Evolutionary conservation across 2,797 vertebrate genomes (phyloP).

Genomic region (Anas bernieri): DNA sequence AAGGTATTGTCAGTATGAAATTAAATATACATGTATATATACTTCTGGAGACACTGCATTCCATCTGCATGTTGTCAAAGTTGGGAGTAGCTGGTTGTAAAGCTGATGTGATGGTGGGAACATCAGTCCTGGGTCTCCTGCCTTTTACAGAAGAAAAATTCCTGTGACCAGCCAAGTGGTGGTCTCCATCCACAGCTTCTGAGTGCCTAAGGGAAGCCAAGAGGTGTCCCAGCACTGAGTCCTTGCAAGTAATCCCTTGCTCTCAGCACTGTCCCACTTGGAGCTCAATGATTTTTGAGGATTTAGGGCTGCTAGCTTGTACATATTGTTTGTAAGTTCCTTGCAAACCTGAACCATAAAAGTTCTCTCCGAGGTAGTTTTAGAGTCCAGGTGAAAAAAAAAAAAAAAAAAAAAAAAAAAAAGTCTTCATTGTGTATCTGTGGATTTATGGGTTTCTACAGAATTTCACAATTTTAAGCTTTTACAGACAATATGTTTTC

Average conservation of each 20-base stretch:
- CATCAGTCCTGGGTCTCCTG: neutral
- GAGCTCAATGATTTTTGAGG: neutral
- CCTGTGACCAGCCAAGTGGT: neutral
- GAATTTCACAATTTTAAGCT: neutral
- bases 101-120: neutral
- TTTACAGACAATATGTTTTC: neutral
- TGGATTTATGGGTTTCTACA: neutral
- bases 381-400: neutral
- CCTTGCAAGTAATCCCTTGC: neutral
- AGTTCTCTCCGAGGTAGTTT: neutral
- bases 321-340: neutral
- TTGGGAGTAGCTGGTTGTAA: neutral
- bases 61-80: neutral
- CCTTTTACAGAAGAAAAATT: neutral
- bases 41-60: neutral
- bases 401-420: neutral
- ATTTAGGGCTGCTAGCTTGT: neutral
- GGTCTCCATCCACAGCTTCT: neutral
- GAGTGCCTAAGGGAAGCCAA: fast-evolving
- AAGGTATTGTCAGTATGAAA: neutral
- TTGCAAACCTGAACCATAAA: neutral
- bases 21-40: neutral
- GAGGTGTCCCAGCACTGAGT: fast-evolving
- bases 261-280: neutral
- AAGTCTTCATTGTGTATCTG: neutral